Conservation (phyloP, 2,888 invertebrate genomes). For the Cerastis rubricosa region DNA sequence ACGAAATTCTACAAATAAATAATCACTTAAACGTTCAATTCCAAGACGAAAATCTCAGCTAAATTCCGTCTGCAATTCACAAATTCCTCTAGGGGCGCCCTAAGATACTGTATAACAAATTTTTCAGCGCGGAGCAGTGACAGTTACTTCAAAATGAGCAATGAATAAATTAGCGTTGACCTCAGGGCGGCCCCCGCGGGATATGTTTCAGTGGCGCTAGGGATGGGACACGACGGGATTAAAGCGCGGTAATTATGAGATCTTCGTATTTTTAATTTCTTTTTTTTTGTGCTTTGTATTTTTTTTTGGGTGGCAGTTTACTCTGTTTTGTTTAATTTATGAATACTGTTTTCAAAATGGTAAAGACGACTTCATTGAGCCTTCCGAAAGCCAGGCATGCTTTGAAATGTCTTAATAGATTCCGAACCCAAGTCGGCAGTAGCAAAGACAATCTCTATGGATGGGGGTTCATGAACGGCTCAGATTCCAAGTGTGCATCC, state of each 20-base stretch:
- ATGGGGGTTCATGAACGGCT: too few relatives aligned
- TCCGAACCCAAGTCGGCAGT: too few relatives aligned
- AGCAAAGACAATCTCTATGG: too few relatives aligned
- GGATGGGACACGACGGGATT: conserved; percentile 64
- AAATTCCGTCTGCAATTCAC: conserved; percentile 26
- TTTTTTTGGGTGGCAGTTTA: not conserved
- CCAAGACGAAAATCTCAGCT: conserved; percentile 26
- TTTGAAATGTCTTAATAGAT: too few relatives aligned
- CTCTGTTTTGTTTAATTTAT: not conserved
- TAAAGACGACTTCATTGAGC: too few relatives aligned
- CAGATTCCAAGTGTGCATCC: too few relatives aligned
- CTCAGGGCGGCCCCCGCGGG: conserved; percentile 80
- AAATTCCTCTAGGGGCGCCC: conserved; percentile 32
- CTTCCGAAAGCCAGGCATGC: too few relatives aligned
- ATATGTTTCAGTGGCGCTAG: conserved; percentile 72
- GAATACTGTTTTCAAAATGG: too few relatives aligned
- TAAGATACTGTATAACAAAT: conserved; percentile 56
- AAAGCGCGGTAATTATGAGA: conserved; percentile 29
- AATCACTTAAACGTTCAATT: not conserved
- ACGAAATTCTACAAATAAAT: conserved; percentile 7
- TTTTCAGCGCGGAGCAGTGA: conserved; percentile 61
- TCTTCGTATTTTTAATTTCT: not conserved
- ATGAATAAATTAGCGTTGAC: conserved; percentile 84
- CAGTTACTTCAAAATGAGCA: conserved; percentile 80
- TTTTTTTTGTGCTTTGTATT: not conserved